Evolutionary conservation across 2,888 invertebrate genomes (phyloP).

Genomic region (Neoitamus cyanurus): DNA sequence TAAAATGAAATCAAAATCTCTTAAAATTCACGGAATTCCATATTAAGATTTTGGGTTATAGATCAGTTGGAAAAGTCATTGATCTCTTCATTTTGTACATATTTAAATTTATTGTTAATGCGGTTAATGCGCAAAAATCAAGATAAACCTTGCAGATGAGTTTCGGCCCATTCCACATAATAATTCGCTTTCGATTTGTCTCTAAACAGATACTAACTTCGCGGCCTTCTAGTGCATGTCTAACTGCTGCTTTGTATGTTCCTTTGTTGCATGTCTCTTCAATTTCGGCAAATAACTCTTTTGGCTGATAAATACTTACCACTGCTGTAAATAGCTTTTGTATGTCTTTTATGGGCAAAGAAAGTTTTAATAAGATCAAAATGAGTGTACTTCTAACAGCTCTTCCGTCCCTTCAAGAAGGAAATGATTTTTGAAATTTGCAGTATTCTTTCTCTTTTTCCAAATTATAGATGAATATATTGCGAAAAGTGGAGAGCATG

Average conservation of each 20-base stretch:
- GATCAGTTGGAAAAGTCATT: neutral
- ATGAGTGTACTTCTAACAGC: neutral
- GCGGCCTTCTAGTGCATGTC: neutral
- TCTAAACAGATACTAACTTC: neutral
- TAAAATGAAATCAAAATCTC: neutral
- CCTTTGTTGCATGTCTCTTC: neutral
- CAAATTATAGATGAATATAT: conserved; percentile 41
- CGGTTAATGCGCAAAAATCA: neutral
- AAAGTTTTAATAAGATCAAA: neutral
- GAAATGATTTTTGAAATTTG: neutral
- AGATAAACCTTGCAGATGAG: neutral
- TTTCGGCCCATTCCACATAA: neutral
- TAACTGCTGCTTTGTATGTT: neutral
- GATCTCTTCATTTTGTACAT: neutral
- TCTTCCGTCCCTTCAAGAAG: neutral
- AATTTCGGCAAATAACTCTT: neutral
- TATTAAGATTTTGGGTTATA: too few species aligned
- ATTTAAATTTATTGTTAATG: neutral
- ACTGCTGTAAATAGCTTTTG: neutral
- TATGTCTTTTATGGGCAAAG: neutral
- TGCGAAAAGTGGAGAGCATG: conserved; percentile 43
- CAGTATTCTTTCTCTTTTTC: conserved; percentile 13
- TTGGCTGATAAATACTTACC: neutral
- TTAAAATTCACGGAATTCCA: neutral
- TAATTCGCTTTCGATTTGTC: neutral